Percentiles rank a stretch among this genome's conserved stretches.
phyloP scores from a whole-genome alignment of 2,113 vertebrate species.

The Macquaria ambigua region DNA sequence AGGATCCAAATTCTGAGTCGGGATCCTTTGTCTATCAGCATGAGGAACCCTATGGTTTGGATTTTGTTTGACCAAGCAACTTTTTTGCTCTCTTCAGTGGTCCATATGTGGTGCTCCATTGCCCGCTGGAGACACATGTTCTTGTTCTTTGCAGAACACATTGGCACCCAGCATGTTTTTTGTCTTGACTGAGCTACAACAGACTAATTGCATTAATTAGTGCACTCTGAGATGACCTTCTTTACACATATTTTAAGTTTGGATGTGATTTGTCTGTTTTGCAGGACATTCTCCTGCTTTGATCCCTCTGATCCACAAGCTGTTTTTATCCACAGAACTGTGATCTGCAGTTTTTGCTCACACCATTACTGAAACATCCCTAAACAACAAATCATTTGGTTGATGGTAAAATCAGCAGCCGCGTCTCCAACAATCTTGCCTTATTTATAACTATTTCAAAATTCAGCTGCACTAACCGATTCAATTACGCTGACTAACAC shows the following conservation, averaged over 20 bases:
- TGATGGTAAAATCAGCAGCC: neutral
- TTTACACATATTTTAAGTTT: neutral
- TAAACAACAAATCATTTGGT: neutral
- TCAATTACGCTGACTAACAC: neutral
- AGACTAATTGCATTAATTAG: neutral
- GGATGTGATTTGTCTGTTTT: neutral
- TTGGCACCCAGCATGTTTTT: neutral
- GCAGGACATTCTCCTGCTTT: neutral
- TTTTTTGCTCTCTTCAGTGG: neutral
- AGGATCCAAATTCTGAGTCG: neutral
- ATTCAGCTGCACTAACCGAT: neutral
- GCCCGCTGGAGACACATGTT: neutral
- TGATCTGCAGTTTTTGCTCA: neutral
- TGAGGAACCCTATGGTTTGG: neutral
- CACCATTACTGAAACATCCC: neutral
- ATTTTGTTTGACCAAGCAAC: neutral
- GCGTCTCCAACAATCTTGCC: too few relatives aligned
- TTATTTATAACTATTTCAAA: neutral
- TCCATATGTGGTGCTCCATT: neutral
- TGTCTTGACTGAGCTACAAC: neutral
- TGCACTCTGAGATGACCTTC: neutral
- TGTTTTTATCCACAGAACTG: neutral
- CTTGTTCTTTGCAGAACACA: neutral
- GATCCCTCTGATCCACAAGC: neutral
- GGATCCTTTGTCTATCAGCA: neutral